phyloP scores from a whole-genome alignment of 64 coral and sea anemone species.

The Orbicella faveolata region DNA sequence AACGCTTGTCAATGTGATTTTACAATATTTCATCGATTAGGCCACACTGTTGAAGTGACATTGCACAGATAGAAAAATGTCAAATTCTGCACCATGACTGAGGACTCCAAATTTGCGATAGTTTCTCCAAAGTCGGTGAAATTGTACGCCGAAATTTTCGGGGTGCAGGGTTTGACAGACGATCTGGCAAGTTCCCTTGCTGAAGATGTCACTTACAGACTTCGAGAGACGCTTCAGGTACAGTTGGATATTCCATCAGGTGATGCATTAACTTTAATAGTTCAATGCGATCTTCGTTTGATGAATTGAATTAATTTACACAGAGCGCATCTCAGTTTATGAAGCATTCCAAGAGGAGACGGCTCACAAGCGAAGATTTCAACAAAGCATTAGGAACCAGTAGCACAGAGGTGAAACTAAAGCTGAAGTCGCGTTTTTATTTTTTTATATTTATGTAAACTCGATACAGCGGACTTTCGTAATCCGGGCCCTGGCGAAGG shows the following conservation, averaged over 20 bases:
- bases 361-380: slow-evolving; percentile 77
- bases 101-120: slow-evolving; percentile 49
- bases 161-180: slow-evolving; percentile 47
- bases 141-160: slow-evolving; percentile 76
- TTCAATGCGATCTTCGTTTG: background rate
- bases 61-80: background rate
- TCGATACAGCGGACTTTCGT: background rate
- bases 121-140: slow-evolving; percentile 78
- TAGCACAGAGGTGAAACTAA: slow-evolving; percentile 54
- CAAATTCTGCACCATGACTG: background rate
- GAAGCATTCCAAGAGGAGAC: slow-evolving; percentile 84
- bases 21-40: background rate
- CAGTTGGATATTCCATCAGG: background rate
- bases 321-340: slow-evolving; percentile 85
- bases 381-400: slow-evolving; percentile 81
- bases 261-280: background rate
- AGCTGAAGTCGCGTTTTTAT: background rate
- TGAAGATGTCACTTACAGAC: slow-evolving; percentile 88
- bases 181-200: slow-evolving; percentile 73
- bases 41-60: background rate
- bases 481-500: background rate
- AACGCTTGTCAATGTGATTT: background rate
- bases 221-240: slow-evolving; percentile 84
- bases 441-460: background rate
- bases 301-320: background rate